Evolutionary conservation across 2,113 vertebrate genomes (phyloP), one percentile per base, ranked within the genome.

Genomic region (Turdus rufiventris): DNA sequence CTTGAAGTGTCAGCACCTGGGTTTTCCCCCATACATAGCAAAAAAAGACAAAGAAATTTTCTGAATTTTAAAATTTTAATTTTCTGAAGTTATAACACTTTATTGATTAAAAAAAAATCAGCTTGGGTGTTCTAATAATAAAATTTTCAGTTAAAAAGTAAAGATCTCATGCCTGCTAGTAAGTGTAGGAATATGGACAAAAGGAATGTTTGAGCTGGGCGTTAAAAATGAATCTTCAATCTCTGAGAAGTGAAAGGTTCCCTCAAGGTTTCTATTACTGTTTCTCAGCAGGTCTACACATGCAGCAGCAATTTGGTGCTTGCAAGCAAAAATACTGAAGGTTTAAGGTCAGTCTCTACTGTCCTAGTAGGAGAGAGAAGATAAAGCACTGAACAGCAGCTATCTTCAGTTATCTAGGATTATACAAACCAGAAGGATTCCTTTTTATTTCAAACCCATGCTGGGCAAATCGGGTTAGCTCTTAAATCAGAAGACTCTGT

Each of bases 261-360:
- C 76, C 56, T 86, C 79, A 66, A 63, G 53, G 74, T 89, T 89
- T 91, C 89, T 83, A 88, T 96, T 94, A 45, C 72, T 57, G 21
- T n/a, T 77, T 88, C 95, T 72, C 93, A 93, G 68, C 82, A 95
- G 73, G 91, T 29, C 42, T 42, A 68, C 88, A 89, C 66, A 93
- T 70, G n/a, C 18, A 25, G 74, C 53, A 92, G 71, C 74, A 93
- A 91, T 82, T 84, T 21, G 23, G 61, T 38, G 43, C 92, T 97
- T 80, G 78, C 48, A 87, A 96, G 60, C 42, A 47, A 94, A 92
- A 95, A 79, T 48, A 83, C 28, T 77, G 43, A 94, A 93, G 79
- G 63, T 66, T 88, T 68, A 56, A 83, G 45, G 85, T 78, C 63
- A 92, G 68, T 50, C 34, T 91, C 54, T 74, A 33, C 65, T 84